Percentiles rank a stretch among this genome's conserved stretches.
phyloP scores from a whole-genome alignment of 2,113 vertebrate genomes.

The Myiozetetes cayanensis region DNA sequence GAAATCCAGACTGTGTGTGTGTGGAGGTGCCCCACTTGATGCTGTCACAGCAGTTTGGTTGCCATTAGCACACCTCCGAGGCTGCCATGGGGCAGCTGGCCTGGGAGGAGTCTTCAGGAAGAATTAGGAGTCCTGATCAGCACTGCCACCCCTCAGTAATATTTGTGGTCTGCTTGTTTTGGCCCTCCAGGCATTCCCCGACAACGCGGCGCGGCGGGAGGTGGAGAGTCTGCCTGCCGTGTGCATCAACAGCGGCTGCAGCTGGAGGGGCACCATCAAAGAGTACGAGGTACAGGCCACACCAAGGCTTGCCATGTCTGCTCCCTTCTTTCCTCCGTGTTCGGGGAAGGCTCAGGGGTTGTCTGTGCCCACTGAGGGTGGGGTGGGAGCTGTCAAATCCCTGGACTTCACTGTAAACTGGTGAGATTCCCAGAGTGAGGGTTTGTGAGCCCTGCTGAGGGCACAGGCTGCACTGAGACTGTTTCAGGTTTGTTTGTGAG shows the following conservation, averaged over 20 bases:
- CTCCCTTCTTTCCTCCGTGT: not conserved
- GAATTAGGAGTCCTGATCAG: not conserved
- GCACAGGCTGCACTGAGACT: not conserved
- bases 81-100: not conserved
- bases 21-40: not conserved
- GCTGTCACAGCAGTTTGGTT: fast-evolving
- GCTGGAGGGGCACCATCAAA: constrained; percentile 89
- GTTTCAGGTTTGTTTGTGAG: not conserved
- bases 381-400: not conserved
- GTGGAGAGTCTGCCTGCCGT: constrained; percentile 88
- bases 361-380: not conserved
- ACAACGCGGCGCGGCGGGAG: constrained; percentile 91
- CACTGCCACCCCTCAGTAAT: not conserved
- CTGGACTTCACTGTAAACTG: not conserved
- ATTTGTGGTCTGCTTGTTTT: not conserved
- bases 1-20: not conserved
- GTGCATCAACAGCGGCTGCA: constrained; percentile 82
- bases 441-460: not conserved
- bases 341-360: not conserved
- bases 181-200: constrained; percentile 84
- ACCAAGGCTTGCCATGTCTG: not conserved
- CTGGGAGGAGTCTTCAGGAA: not conserved
- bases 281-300: constrained; percentile 84
- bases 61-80: not conserved
- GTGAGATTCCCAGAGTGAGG: not conserved